Conservation (phyloP, 2,888 invertebrate species). For the Cephonodes hylas region DNA sequence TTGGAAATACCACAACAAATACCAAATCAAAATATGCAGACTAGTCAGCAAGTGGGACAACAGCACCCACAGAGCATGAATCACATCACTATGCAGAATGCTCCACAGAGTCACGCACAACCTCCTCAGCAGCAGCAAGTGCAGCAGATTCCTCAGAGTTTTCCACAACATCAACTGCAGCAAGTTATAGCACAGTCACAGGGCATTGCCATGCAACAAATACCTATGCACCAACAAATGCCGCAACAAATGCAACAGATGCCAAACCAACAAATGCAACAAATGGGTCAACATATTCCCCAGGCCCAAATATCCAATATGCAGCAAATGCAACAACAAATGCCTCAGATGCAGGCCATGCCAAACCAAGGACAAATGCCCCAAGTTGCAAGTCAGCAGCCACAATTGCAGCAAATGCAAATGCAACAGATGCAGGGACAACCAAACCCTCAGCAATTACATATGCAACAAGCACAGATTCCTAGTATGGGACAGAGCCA, state of each 20-base stretch:
- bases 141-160: constrained; percentile 78
- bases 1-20: constrained; percentile 78
- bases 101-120: constrained; percentile 61
- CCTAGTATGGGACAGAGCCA: constrained; percentile 71
- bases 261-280: constrained; percentile 79
- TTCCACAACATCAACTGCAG: constrained; percentile 77
- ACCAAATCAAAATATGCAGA: constrained; percentile 68
- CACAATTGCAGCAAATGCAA: constrained; percentile 78
- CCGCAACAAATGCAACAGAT: constrained; percentile 79
- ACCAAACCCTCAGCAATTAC: constrained; percentile 73
- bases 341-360: constrained; percentile 76
- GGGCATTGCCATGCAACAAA: constrained; percentile 76
- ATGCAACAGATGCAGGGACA: constrained; percentile 77
- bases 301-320: constrained; percentile 73
- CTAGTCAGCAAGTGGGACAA: constrained; percentile 67
- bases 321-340: constrained; percentile 77
- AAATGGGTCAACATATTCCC: constrained; percentile 73
- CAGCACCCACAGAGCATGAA: constrained; percentile 79
- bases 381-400: constrained; percentile 72
- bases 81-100: constrained; percentile 74
- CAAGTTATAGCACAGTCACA: constrained; percentile 77
- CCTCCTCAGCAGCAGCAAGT: constrained; percentile 72
- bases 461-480: constrained; percentile 77
- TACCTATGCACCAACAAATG: constrained; percentile 78
- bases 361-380: constrained; percentile 71